Evolutionary conservation across 2,888 invertebrate genomes (phyloP).

Genomic region (Sminthurinus aureus): DNA sequence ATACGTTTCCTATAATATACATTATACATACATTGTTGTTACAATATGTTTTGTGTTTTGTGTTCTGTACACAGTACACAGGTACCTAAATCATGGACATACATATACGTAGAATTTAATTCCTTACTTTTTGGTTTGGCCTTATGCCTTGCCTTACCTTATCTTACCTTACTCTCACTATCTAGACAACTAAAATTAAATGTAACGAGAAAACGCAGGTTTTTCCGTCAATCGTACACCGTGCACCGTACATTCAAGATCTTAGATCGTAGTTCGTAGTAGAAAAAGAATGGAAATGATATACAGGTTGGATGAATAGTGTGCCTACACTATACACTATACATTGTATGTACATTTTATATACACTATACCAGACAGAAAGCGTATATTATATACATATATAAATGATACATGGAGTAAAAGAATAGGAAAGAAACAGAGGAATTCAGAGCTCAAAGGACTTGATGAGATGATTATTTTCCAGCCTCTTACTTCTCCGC

Average conservation of each 20-base stretch:
- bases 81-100: too few species aligned
- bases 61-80: background rate
- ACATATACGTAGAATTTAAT: background rate
- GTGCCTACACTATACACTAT: background rate
- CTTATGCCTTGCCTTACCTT: background rate
- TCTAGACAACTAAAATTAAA: conserved; percentile 32
- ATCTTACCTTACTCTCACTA: conserved; percentile 1
- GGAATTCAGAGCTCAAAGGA: conserved; percentile 45
- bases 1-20: too few species aligned
- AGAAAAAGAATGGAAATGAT: background rate
- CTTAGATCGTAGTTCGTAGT: too few species aligned
- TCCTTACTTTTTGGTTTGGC: background rate
- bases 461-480: conserved; percentile 57
- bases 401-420: background rate
- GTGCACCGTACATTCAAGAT: too few species aligned
- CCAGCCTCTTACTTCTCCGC: conserved; percentile 52
- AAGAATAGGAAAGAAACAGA: conserved; percentile 33
- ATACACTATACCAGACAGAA: conserved; percentile 18
- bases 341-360: background rate
- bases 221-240: background rate
- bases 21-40: background rate
- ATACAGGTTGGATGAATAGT: background rate
- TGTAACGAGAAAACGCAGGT: conserved; percentile 17
- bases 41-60: too few species aligned
- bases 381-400: too few species aligned